These are phyloP conservation scores for Dryocosmus kuriphilus DNA, from an alignment of 2,888 invertebrate genomes.

Conservation along the genomic window DNA sequence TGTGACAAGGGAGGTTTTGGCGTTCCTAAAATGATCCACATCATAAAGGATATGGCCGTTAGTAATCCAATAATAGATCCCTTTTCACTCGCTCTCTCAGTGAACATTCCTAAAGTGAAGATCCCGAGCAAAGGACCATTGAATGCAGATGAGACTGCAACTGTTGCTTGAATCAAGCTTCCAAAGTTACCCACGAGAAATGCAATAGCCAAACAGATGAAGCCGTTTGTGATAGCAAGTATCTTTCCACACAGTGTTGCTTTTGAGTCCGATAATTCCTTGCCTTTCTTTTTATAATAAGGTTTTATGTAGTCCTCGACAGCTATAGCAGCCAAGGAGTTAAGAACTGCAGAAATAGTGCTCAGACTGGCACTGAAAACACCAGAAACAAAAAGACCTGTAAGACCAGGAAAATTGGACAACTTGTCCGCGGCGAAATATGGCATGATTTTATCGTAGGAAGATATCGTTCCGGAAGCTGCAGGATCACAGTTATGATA, in stretches of 20 bases:
- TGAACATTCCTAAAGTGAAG: slow-evolving; percentile 92
- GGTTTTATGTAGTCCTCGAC: slow-evolving; percentile 90
- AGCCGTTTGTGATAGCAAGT: slow-evolving; percentile 65
- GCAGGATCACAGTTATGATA: slow-evolving; percentile 91
- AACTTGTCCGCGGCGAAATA: slow-evolving; percentile 86
- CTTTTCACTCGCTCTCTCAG: slow-evolving; percentile 86
- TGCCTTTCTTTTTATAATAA: slow-evolving; percentile 77
- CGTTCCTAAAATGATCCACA: slow-evolving; percentile 65
- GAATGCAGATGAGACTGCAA: slow-evolving; percentile 91
- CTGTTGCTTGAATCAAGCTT: slow-evolving; percentile 80
- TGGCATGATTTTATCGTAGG: slow-evolving; percentile 88
- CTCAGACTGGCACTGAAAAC: slow-evolving; percentile 95
- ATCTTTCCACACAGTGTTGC: slow-evolving; percentile 82
- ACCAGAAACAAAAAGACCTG: slow-evolving; percentile 79
- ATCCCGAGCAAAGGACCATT: slow-evolving; percentile 92
- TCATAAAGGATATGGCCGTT: slow-evolving; percentile 55
- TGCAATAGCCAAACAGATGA: slow-evolving; percentile 64
- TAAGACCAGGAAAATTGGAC: slow-evolving; percentile 70
- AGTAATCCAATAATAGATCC: slow-evolving; percentile 68
- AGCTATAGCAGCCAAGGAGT: slow-evolving; percentile 93
- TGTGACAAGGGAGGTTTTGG: slow-evolving; percentile 57
- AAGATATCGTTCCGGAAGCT: slow-evolving; percentile 81
- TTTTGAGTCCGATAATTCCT: slow-evolving; percentile 84
- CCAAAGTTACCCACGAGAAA: slow-evolving; percentile 66
- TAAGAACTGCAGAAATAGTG: slow-evolving; percentile 94